These are phyloP conservation scores for Xenopus laevis DNA, from an alignment of 2,113 vertebrate species.

Conservation along the genomic window DNA sequence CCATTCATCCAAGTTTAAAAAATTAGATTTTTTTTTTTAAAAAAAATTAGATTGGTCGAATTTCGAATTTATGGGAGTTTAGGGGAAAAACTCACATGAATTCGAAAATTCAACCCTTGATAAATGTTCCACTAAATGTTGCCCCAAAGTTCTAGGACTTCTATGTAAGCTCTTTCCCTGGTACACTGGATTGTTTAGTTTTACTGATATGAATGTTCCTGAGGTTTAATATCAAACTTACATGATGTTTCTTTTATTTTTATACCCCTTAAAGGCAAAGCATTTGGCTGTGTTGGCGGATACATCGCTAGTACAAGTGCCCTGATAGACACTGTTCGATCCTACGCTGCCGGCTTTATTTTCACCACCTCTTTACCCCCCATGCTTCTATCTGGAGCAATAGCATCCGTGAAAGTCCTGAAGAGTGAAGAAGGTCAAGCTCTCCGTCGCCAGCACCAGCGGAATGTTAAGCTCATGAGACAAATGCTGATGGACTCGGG, in stretches of 20 bases:
- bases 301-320: constrained; percentile 85
- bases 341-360: constrained; percentile 91
- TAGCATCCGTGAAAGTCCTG: constrained; percentile 79
- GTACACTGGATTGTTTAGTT: too few species aligned
- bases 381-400: constrained; percentile 87
- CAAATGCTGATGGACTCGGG: constrained; percentile 95
- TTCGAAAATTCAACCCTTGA: too few species aligned
- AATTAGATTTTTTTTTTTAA: too few species aligned
- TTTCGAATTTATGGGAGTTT: too few species aligned
- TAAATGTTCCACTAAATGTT: too few species aligned
- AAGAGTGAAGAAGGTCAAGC: constrained; percentile 79
- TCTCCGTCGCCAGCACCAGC: constrained; percentile 87
- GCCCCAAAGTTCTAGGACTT: too few species aligned
- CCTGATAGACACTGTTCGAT: constrained; percentile 87
- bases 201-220: too few species aligned
- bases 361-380: constrained; percentile 95
- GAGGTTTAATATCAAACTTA: too few species aligned
- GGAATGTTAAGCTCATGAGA: constrained; percentile 89
- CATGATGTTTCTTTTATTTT: background rate
- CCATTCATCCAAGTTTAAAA: too few species aligned
- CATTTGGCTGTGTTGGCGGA: constrained; percentile 93
- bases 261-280: constrained; percentile 76
- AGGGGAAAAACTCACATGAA: too few species aligned
- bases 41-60: too few species aligned
- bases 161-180: too few species aligned